These are phyloP conservation scores for Salticus scenicus DNA, from an alignment of 2,888 invertebrate species.

Conservation along the genomic window DNA sequence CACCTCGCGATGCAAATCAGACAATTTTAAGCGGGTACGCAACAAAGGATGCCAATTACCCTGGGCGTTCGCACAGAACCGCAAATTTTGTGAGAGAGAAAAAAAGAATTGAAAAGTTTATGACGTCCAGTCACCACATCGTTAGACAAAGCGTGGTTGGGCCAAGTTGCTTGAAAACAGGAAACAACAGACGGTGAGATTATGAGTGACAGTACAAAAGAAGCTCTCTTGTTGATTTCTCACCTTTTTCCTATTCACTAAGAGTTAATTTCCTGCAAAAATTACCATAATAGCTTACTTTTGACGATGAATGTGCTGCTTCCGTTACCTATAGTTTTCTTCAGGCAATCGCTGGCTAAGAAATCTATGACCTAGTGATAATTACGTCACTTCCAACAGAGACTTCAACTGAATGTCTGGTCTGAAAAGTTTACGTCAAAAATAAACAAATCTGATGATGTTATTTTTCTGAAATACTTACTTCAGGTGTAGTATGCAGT, in stretches of 20 bases:
- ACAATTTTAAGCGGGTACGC: conserved; percentile 35
- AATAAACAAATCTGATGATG: no score
- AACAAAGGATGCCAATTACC: conserved; percentile 47
- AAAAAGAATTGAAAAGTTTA: not conserved
- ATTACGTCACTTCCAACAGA: not conserved
- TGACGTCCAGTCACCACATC: conserved; percentile 44
- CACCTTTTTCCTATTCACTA: not conserved
- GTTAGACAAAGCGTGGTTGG: conserved; percentile 30
- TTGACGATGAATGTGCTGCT: not conserved
- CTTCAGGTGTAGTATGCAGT: no score
- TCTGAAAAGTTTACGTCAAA: no score
- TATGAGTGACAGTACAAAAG: conserved; percentile 19
- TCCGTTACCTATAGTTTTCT: not conserved
- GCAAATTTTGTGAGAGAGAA: conserved; percentile 33
- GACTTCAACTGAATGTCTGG: not conserved
- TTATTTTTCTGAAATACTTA: not conserved
- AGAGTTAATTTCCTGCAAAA: not conserved
- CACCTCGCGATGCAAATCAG: conserved; percentile 55
- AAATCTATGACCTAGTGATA: not conserved
- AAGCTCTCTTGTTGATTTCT: not conserved
- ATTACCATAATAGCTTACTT: not conserved
- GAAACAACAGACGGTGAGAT: conserved; percentile 30
- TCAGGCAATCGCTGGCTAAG: not conserved
- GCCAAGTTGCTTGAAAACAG: conserved; percentile 38
- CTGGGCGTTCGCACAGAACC: conserved; percentile 56